These are phyloP conservation scores for Sylvia borin DNA, from an alignment of 2,797 vertebrate species.

Conservation along the genomic window DNA sequence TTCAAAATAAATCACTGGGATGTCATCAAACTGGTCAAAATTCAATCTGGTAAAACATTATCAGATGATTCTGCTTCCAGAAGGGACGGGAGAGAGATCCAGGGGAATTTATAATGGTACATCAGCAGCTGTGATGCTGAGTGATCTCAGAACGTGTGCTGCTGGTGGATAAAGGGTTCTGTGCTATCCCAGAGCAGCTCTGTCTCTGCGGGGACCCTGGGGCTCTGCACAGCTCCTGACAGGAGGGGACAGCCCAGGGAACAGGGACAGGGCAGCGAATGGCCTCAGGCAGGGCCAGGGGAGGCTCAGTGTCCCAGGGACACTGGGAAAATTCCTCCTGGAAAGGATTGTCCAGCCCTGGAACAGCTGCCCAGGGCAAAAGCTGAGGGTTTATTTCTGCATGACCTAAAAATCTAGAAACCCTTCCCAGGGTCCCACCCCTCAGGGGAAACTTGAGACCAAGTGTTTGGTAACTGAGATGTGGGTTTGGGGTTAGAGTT, in stretches of 20 bases:
- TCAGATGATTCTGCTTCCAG: neutral
- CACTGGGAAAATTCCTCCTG: fast-evolving
- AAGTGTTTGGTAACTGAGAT: neutral
- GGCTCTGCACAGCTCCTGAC: neutral
- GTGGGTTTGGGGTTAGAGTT: neutral
- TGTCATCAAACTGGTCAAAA: neutral
- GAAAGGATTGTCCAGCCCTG: neutral
- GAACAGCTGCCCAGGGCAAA: neutral
- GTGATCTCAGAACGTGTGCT: neutral
- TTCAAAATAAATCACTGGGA: neutral
- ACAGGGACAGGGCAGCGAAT: neutral
- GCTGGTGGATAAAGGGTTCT: fast-evolving
- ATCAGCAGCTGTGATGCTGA: neutral
- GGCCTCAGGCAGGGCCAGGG: neutral
- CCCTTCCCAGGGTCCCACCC: neutral
- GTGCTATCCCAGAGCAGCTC: neutral
- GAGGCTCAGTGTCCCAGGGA: neutral
- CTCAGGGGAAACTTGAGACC: neutral
- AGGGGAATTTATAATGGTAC: neutral
- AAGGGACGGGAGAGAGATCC: neutral
- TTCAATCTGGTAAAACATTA: neutral
- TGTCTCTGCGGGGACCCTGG: fast-evolving
- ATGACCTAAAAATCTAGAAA: neutral
- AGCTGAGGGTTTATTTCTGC: neutral
- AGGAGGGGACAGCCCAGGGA: neutral